Evolutionary conservation across 2,797 vertebrate genomes (phyloP).

Genomic region (Sebastes glaucus): DNA sequence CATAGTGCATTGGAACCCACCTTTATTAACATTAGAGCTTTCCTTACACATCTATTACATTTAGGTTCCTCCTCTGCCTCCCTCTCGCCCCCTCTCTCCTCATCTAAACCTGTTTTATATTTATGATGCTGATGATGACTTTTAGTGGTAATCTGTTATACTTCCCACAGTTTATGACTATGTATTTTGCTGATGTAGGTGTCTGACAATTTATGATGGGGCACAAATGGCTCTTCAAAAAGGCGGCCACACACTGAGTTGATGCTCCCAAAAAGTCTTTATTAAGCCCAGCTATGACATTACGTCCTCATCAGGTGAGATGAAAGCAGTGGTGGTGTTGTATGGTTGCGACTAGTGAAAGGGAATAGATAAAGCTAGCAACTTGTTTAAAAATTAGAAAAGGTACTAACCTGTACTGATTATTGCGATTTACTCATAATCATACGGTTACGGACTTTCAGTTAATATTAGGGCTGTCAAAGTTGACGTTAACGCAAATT

Average conservation of each 20-base stretch:
- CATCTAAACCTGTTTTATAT: constrained; percentile 49
- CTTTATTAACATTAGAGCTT: constrained; percentile 24
- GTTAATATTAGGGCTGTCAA: neutral
- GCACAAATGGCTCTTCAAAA: constrained; percentile 44
- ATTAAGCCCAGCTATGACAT: constrained; percentile 12
- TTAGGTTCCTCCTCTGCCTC: constrained; percentile 14
- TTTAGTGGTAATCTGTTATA: constrained; percentile 76
- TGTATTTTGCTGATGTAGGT: constrained; percentile 78
- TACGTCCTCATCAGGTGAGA: constrained; percentile 11
- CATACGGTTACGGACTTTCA: neutral
- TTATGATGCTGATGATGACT: constrained; percentile 77
- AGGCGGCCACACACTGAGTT: constrained; percentile 15
- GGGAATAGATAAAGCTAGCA: neutral
- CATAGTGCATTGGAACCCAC: neutral
- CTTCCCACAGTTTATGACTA: constrained; percentile 70
- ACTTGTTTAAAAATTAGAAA: neutral
- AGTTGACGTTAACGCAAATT: too few relatives aligned
- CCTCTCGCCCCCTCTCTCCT: constrained; percentile 19
- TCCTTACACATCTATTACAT: constrained; percentile 48
- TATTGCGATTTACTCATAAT: neutral
- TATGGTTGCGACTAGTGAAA: neutral
- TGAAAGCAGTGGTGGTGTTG: constrained; percentile 3
- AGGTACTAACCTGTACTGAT: neutral
- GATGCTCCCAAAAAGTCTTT: constrained; percentile 10
- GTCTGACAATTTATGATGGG: constrained; percentile 71